Evolutionary conservation across 2,113 vertebrate species (phyloP), one percentile per base, ranked within the genome.

Genomic region (Tachysurus fulvidraco): DNA sequence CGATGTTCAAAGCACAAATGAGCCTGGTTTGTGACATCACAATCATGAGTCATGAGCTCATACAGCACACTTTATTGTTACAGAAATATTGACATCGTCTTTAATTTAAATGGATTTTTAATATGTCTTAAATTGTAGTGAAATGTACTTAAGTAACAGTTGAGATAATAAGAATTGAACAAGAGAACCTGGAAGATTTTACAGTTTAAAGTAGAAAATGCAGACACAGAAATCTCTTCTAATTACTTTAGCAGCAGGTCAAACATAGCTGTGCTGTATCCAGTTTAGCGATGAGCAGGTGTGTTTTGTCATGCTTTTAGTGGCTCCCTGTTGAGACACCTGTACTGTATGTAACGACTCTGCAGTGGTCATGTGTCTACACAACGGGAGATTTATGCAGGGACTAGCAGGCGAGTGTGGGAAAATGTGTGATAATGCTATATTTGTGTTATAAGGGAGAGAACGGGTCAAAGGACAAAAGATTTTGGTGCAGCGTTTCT

Each of bases 341-440:
- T 84, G 90, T 92, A 93, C 85, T 84, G 90, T 92, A 93, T 93
- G 93, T 93, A 94, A 92, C 92, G 91, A 93, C 91, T 93, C 83
- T 82, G 85, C 92, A 86, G 25, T 88, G 91, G 93, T 92, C 90
- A 87, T 81, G 82, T 80, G 76, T 73, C n/a, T 52, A 19, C 71
- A 23, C 28, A 77, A 17, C 69, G 60, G 36, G n/a, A 82, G 57
- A 82, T 77, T 85, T 77, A 65, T 28, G 50, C 81, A 50, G 1
- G 19, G 52, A 50, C 17, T 59, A 19, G 11, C 9, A 4, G 8
- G 12, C 17, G 11, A 36, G 59, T 78, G 82, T 62, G 74, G 44
- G 59, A 30, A 86, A 87, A 90, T 92, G 80, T 92, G 88, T 90
- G 13, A 36, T 36, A 28, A 79, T 52, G 9, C 28, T 25, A 41